Evolutionary conservation across 1,140 invertebrate genomes (phyloP).

Genomic region (Bacillus rossius): DNA sequence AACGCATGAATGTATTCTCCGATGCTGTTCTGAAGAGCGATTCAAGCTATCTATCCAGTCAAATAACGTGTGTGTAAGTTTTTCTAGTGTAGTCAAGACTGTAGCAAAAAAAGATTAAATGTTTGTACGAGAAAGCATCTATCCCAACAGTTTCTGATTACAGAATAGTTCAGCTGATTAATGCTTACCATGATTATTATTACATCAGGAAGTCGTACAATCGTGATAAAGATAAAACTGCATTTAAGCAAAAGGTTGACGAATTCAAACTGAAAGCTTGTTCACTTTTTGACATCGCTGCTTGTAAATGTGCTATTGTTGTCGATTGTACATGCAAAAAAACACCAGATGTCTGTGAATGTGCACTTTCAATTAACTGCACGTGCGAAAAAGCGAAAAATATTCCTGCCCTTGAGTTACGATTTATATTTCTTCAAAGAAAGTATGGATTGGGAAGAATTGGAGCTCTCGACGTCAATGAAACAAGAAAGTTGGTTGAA

Average conservation of each 20-base stretch:
- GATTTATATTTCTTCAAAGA: constrained; percentile 3
- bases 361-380: background rate
- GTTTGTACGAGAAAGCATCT: constrained; percentile 6
- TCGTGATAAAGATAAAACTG: constrained; percentile 5
- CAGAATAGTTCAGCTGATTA: constrained; percentile 1
- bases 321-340: constrained; percentile 5
- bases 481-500: background rate
- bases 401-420: background rate
- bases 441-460: background rate
- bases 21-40: too few species aligned
- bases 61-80: too few species aligned
- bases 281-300: constrained; percentile 8
- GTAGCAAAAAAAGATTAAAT: constrained; percentile 2
- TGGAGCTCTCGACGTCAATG: background rate
- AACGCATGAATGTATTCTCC: too few species aligned
- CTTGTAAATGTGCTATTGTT: constrained; percentile 2
- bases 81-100: too few species aligned
- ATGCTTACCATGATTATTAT: constrained; percentile 6
- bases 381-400: background rate
- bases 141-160: background rate
- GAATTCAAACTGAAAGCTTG: constrained; percentile 7
- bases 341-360: constrained; percentile 2
- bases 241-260: background rate
- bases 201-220: constrained; percentile 4
- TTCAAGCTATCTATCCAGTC: too few species aligned